phyloP scores from a whole-genome alignment of 2,888 invertebrate genomes.

The Cephus pygmeus region DNA sequence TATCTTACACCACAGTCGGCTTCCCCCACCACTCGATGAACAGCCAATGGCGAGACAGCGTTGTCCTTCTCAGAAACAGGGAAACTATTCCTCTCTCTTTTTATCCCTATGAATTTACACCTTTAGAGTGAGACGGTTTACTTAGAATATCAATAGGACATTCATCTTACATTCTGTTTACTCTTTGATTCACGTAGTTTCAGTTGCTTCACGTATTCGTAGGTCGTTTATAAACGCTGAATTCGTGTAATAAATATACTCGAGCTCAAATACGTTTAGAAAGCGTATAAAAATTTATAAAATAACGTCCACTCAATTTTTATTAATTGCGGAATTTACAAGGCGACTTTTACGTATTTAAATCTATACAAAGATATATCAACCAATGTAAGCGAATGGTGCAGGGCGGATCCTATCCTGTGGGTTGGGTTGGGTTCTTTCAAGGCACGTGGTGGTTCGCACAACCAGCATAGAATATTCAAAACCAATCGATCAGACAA shows the following conservation, averaged over 20 bases:
- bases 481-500: constrained; percentile 28
- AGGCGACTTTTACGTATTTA: neutral
- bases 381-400: neutral
- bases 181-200: neutral
- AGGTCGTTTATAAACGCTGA: neutral
- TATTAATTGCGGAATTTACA: neutral
- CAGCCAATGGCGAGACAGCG: no score
- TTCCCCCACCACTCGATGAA: no score
- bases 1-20: no score
- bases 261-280: neutral
- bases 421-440: neutral
- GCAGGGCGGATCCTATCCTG: neutral
- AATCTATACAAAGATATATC: neutral
- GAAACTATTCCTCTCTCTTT: no score
- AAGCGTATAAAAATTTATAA: neutral
- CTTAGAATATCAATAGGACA: no score
- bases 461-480: constrained; percentile 39
- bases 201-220: neutral
- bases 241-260: neutral
- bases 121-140: no score
- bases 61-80: no score
- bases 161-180: neutral
- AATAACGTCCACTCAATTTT: neutral
- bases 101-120: no score
- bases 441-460: constrained; percentile 27